Evolutionary conservation across 2,113 vertebrate genomes (phyloP).

Genomic region (Ancistrus triradiatus): DNA sequence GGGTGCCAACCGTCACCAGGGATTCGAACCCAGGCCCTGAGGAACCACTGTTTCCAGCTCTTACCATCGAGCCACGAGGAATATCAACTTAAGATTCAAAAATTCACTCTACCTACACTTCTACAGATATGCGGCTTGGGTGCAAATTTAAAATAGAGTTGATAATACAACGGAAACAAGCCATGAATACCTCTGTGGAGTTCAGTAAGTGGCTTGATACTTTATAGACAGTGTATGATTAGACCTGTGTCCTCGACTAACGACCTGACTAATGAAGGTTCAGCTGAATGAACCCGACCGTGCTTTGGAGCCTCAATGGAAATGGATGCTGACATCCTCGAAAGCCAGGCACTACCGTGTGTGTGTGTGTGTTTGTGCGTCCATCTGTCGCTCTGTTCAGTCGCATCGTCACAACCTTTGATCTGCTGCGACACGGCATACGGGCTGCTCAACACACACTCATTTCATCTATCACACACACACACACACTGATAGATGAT

Average conservation of each 20-base stretch:
- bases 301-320: not conserved
- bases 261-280: not conserved
- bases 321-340: constrained; percentile 12
- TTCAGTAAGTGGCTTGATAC: no score
- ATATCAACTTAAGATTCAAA: no score
- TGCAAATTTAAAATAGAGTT: no score
- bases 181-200: no score
- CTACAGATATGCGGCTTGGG: no score
- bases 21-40: no score
- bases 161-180: no score
- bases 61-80: no score
- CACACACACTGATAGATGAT: not conserved
- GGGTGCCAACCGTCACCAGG: no score
- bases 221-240: constrained; percentile 15
- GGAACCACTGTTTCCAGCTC: no score
- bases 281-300: constrained; percentile 1
- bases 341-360: constrained; percentile 39
- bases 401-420: constrained; percentile 49
- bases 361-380: constrained; percentile 33
- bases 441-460: constrained; percentile 20
- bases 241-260: not conserved
- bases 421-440: constrained; percentile 53
- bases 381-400: constrained; percentile 54
- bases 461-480: not conserved
- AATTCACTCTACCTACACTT: no score